Base-by-base conservation (phyloP, 2,888 invertebrate genomes). In the Perdita meconis region DNA sequence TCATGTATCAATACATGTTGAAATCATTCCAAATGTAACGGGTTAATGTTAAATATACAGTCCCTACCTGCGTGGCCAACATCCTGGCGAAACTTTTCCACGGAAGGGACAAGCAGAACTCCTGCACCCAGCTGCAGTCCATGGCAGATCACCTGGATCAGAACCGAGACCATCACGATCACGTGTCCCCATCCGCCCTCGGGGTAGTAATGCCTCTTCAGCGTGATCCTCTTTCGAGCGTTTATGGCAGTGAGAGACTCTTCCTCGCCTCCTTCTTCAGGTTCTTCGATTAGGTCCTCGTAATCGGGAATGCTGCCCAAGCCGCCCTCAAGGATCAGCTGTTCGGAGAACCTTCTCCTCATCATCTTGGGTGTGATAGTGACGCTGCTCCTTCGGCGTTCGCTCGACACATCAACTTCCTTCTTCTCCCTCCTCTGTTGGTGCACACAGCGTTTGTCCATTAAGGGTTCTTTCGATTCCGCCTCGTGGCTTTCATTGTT, bases 171-270 rank as follows among this genome's bases (percentile, higher is more conserved):
- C 30, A 94, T 93, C 6, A 96, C 94, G 66, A 97, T 95, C 71
- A 96, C 95, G 96, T 96, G 97, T 26, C 97, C 97, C 97, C 97
- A 97, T 1, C 96, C 96, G 5, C 97, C 97, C 93, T 97, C 97
- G 26, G 97, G 97, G 92, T 97, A 97, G 93, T 97, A 97, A 90
- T 97, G 96, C 65, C 91, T 88, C 65, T 84, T 89, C 1, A 90
- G 83, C 12, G 89, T 90, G 60, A 90, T 80, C 67, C 81, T 90
- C 65, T 87, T 90, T 16, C 89, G 83, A 24, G 90, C 90, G 75
- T 90, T 90, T 51, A 81, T 82, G 30, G 81, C 86, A 34, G 87
- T 87, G 57, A 89, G 74, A 8, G 90, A 89, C 55, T 89, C 90
- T 63, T 89, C 85, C 53, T 89, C 86, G 3, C 83, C 79, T 12